Evolutionary conservation across 2,113 vertebrate genomes (phyloP), one percentile per base, ranked within the genome.

Genomic region (Progne subis): DNA sequence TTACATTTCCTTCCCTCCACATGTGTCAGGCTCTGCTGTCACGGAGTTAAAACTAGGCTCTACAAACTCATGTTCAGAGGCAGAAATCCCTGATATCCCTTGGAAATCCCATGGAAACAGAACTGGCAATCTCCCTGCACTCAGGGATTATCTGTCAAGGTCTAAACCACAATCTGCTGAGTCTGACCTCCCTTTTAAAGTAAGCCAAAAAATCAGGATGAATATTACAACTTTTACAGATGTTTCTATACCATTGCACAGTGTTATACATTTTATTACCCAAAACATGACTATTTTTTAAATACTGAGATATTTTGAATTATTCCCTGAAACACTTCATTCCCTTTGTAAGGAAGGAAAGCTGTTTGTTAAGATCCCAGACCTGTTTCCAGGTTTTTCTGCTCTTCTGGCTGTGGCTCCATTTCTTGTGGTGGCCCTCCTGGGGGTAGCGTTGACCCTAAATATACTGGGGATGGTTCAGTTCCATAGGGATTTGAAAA

Each of bases 401-500:
- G 93, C 69, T 97, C 98, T 69, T 97, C 98, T 12, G 82, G 76
- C 17, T 37, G 68, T 12, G 81, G 93, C 3, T 96, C 86, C 0
- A 17, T 24, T 32, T 97, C 96, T 71, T 97, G 92, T 19, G 96
- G 84, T 1, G 97, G 96, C 6, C 96, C 63, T 15, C 94, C 88
- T 28, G 97, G 87, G 4, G 95, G 94, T 52, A 98, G 25, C 6
- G 95, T 72, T 18, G 97, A 86, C 55, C 97, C 98, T 7, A 96
- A 82, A 94, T 98, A 98, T 9, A 97, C 50, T 0, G 97, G 86
- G 24, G 86, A 75, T 24, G 94, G 94, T 13, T 98, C 98, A 71
- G 96, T 87, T 72, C 97, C 98, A n/a, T 98, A 98, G 0, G 97
- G 88, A 60, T 96, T 97, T 39, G 94, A 92, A 83, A 98, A 98